phyloP scores from a whole-genome alignment of 2,888 invertebrate species.

The Phytoseiulus persimilis region DNA sequence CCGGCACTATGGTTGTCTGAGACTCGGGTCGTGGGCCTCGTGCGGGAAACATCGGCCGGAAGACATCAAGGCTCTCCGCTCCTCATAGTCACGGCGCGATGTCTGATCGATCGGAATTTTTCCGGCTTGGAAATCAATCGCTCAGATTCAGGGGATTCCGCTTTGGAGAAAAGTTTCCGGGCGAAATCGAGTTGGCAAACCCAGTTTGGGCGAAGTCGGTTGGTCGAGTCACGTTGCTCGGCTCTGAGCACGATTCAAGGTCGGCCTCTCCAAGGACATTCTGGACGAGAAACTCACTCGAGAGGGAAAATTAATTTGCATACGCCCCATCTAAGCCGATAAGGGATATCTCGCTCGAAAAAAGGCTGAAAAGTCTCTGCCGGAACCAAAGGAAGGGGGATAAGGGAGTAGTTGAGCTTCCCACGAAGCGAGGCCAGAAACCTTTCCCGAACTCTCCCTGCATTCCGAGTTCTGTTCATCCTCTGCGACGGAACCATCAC shows the following conservation, averaged over 20 bases:
- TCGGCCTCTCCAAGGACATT: background rate
- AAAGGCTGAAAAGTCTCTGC: background rate
- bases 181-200: background rate
- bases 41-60: too few relatives aligned
- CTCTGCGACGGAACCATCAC: too few relatives aligned
- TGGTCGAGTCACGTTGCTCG: background rate
- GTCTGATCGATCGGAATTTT: too few relatives aligned
- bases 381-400: background rate
- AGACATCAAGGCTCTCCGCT: too few relatives aligned
- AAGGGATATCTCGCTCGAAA: background rate
- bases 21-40: too few relatives aligned
- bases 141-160: too few relatives aligned
- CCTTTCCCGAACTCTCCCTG: too few relatives aligned
- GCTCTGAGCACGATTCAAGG: background rate
- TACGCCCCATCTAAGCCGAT: background rate
- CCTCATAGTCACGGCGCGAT: too few relatives aligned
- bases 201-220: background rate
- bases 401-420: background rate
- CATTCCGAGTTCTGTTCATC: too few relatives aligned
- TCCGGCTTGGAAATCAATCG: too few relatives aligned
- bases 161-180: background rate
- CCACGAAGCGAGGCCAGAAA: too few relatives aligned
- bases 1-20: too few relatives aligned
- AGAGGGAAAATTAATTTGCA: background rate
- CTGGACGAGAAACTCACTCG: background rate